Percentiles rank a stretch among this genome's conserved stretches.
These are phyloP conservation scores for Drosophila acutilabella DNA, from an alignment of 2,888 invertebrate genomes.

Conservation along the genomic window DNA sequence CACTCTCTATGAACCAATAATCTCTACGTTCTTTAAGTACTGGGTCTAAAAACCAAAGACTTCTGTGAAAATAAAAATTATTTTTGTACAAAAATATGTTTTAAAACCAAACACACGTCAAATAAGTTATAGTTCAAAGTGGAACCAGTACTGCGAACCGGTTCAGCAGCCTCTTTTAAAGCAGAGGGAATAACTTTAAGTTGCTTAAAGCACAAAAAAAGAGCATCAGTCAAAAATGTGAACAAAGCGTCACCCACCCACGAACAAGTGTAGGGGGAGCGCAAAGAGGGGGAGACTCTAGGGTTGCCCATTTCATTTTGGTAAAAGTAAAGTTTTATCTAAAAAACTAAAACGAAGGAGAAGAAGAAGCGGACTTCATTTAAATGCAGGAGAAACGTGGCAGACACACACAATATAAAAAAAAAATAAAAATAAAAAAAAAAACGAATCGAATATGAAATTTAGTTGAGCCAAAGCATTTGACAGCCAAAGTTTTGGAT, in stretches of 20 bases:
- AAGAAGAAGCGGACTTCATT: constrained; percentile 40
- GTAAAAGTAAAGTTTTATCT: constrained; percentile 53
- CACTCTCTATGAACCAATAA: too few relatives aligned
- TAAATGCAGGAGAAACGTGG: constrained; percentile 49
- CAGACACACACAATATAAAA: constrained; percentile 35
- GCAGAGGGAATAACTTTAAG: constrained; percentile 9
- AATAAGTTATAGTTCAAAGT: too few relatives aligned
- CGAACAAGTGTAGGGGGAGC: background rate
- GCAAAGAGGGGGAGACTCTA: background rate
- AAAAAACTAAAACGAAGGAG: constrained; percentile 19
- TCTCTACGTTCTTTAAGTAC: too few relatives aligned
- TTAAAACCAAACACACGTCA: too few relatives aligned
- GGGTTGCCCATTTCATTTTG: constrained; percentile 29
- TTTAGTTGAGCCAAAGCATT: constrained; percentile 74
- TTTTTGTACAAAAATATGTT: too few relatives aligned
- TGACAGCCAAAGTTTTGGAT: constrained; percentile 67
- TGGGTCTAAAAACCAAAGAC: too few relatives aligned
- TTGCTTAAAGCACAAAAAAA: background rate
- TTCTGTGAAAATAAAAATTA: too few relatives aligned
- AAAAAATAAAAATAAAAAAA: too few relatives aligned
- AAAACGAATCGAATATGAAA: constrained; percentile 72
- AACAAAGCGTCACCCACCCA: constrained; percentile 47
- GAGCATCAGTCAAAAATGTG: constrained; percentile 28
- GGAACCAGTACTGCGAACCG: too few relatives aligned
- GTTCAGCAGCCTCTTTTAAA: background rate